A percentile compares a stretch with the other conserved stretches of the same genome.
These are phyloP conservation scores for Lasaia peninsularis DNA, from an alignment of 1,140 invertebrate genomes.

Conservation along the genomic window DNA sequence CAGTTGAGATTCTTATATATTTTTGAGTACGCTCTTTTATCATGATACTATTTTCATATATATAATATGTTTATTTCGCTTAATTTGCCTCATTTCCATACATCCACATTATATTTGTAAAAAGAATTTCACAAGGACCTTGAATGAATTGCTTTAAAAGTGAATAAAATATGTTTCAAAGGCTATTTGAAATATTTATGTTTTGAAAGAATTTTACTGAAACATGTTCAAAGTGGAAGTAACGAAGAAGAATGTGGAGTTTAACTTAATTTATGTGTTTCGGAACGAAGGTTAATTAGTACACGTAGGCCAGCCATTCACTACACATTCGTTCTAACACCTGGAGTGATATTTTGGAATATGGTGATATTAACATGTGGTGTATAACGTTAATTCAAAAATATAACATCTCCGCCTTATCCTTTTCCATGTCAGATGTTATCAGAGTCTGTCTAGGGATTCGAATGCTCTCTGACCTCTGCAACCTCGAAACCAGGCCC, in stretches of 20 bases:
- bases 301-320: constrained; percentile 35
- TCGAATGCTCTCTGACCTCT: too few species aligned
- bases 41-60: too few species aligned
- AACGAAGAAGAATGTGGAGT: constrained; percentile 52
- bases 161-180: constrained; percentile 5
- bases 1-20: too few species aligned
- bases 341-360: background rate
- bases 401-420: too few species aligned
- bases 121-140: background rate
- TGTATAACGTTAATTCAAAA: too few species aligned
- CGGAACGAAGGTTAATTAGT: constrained; percentile 62
- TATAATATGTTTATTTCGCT: too few species aligned
- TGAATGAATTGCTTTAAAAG: background rate
- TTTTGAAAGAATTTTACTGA: constrained; percentile 1
- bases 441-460: too few species aligned
- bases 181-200: background rate
- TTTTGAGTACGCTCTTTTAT: too few species aligned
- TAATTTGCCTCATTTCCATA: background rate
- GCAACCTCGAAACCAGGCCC: too few species aligned
- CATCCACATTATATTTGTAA: background rate
- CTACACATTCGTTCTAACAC: constrained; percentile 13
- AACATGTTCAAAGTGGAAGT: constrained; percentile 23
- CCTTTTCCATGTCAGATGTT: too few species aligned
- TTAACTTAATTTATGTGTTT: constrained; percentile 56
- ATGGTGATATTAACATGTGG: too few species aligned